Base-by-base conservation (phyloP, 2,113 vertebrate species). In the Oplegnathus fasciatus region DNA sequence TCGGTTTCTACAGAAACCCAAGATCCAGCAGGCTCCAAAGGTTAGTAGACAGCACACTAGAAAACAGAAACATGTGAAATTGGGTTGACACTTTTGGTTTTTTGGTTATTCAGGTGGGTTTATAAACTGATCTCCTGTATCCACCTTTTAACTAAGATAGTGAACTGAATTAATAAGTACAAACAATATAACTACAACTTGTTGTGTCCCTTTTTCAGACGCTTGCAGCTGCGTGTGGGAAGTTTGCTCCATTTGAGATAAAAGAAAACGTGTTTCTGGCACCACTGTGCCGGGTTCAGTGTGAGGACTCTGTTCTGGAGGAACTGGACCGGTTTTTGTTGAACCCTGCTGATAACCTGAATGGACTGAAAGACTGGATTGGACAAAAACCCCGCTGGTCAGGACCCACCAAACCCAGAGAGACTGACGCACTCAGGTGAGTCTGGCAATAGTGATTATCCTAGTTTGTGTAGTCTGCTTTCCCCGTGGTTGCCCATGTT, bases 181-280 rank as follows among this genome's bases (percentile, higher is more conserved):
- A 30, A 44, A 0, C 46, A 30, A 52, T 24, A 4, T 22, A 24
- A 57, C 44, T 24, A 2, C 1, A 32, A 26, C 1, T 3, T 73
- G 5, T 75, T 60, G 32, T n/a, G 15, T 80, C 50, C 1, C 9
- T 46, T 83, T 60, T 74, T 76, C 94, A 99, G 98, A 99, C 96
- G 3, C 96, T 99, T 50, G 97, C 98, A 0, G 96, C 97, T 78
- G 97, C 96, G 6, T 99, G 98, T 77, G 98, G 98, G 8, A 99
- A 99, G 90, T 99, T 99, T 92, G 98, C 98, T 73, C 98, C 98
- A 2, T 99, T 99, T 93, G 98, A 99, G 83, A 99, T 99, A 26
- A 99, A 97, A 91, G 97, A 97, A 82, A 96, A 98, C 93, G 99
- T 99, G 98, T 93, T 91, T 61, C 88, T 99, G 3, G 98, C 98